These are phyloP conservation scores for Pygocentrus nattereri DNA, from an alignment of 2,797 vertebrate genomes.

Conservation along the genomic window DNA sequence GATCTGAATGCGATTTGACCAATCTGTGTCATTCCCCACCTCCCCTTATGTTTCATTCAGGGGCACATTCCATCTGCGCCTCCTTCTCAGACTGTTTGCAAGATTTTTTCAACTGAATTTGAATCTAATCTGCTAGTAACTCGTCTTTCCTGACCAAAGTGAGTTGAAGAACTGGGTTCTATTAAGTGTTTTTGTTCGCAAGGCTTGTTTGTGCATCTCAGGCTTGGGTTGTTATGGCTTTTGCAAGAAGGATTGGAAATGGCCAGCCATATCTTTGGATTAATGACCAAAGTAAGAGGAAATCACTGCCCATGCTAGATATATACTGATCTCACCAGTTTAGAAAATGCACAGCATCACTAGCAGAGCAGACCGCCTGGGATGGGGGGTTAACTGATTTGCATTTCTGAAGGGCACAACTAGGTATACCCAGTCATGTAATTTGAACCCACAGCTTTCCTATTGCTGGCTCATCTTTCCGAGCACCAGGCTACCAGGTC, in stretches of 20 bases:
- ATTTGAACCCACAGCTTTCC: too few relatives aligned
- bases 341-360: too few relatives aligned
- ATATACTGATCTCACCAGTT: too few relatives aligned
- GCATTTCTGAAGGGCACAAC: too few relatives aligned
- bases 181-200: neutral
- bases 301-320: neutral
- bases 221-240: neutral
- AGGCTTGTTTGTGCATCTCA: neutral
- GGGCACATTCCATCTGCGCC: slow-evolving; percentile 41
- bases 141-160: neutral
- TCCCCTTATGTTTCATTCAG: slow-evolving; percentile 52
- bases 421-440: too few relatives aligned
- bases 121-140: neutral
- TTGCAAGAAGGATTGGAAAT: neutral
- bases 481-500: too few relatives aligned
- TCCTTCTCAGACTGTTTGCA: slow-evolving; percentile 22
- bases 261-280: neutral
- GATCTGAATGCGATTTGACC: slow-evolving; percentile 48
- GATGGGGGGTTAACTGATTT: too few relatives aligned
- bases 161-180: neutral
- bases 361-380: too few relatives aligned
- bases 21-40: slow-evolving; percentile 41
- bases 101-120: slow-evolving; percentile 21
- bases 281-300: neutral
- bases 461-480: too few relatives aligned